Evolutionary conservation across 1,140 invertebrate genomes (phyloP), one percentile per base, ranked within the genome.

Genomic region (Ectropis grisescens): DNA sequence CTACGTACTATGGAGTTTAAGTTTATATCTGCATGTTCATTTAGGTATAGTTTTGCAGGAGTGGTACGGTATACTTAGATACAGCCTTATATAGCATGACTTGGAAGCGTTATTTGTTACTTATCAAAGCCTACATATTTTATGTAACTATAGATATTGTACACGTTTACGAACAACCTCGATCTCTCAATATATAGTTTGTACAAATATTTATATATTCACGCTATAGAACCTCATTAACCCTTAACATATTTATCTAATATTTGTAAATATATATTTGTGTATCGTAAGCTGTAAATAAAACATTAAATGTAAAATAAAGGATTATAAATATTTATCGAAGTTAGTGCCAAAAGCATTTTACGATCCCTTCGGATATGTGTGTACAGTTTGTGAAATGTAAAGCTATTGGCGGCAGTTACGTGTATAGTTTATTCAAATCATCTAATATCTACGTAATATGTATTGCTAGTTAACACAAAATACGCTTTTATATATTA

Each of bases 281-380:
- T 46, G 44, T 55, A 41, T 43, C 32, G 30, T 70, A 75, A 70
- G 59, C 56, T 80, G 75, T 80, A 80, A 78, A 78, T 80, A 80
- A n/a, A n/a, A 37, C 51, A 52, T 54, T 68, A 53, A 70, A 65
- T 64, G 61, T 69, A 61, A 54, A 72, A 58, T 76, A 72, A 46
- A 41, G 53, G 59, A 50, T 33, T 55, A 56, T 45, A 55, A 58
- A 58, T 64, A 74, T 68, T 64, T 65, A 68, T 69, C 60, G 45
- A 69, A 62, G 59, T 71, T 80, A 76, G 75, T 80, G 75, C 75
- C 75, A 80, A 80, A 74, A 80, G 69, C 66, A 58, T 72, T 69
- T 56, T 51, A 57, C 59, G 59, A 55, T 56, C 37, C 44, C 54
- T 47, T 60, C 39, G 47, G 58, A 13, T 57, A 57, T 47, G 44